A percentile compares a stretch with the other conserved stretches of the same genome.
phyloP scores from a whole-genome alignment of 2,888 invertebrate genomes.

The Perdita meconis region DNA sequence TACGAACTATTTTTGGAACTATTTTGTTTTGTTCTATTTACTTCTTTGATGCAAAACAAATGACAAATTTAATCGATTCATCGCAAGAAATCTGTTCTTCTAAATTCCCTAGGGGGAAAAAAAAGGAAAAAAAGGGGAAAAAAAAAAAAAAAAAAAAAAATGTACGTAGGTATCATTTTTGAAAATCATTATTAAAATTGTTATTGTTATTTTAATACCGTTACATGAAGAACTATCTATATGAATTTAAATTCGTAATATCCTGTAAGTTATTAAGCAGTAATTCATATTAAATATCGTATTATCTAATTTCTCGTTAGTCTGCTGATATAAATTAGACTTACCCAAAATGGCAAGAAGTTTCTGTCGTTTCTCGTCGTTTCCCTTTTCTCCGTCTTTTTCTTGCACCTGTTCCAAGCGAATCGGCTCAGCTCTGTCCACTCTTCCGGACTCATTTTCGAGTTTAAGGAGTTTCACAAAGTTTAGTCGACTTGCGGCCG shows the following conservation, averaged over 20 bases:
- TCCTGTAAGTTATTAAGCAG: neutral
- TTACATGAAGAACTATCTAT: no score
- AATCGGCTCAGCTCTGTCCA: conserved; percentile 24
- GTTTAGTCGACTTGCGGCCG: conserved; percentile 4
- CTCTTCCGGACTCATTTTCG: conserved; percentile 22
- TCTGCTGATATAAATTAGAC: conserved; percentile 21
- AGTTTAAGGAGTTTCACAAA: conserved; percentile 17
- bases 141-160: no score
- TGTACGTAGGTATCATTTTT: no score
- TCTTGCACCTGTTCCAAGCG: conserved; percentile 18
- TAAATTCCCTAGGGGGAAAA: no score
- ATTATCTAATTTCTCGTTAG: neutral
- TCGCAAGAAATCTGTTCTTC: no score
- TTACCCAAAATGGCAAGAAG: conserved; percentile 4
- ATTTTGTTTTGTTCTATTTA: no score
- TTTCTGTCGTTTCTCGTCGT: conserved; percentile 5
- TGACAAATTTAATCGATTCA: no score
- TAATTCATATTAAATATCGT: neutral
- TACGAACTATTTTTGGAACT: no score
- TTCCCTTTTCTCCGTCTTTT: conserved; percentile 12
- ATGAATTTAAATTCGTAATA: neutral
- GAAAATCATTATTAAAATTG: no score
- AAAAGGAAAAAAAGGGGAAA: no score
- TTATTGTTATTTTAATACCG: no score
- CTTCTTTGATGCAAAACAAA: no score